A percentile compares a stretch with the other conserved stretches of the same genome.
These are phyloP conservation scores for Odontothrips loti DNA, from an alignment of 2,888 invertebrate species.

Conservation along the genomic window DNA sequence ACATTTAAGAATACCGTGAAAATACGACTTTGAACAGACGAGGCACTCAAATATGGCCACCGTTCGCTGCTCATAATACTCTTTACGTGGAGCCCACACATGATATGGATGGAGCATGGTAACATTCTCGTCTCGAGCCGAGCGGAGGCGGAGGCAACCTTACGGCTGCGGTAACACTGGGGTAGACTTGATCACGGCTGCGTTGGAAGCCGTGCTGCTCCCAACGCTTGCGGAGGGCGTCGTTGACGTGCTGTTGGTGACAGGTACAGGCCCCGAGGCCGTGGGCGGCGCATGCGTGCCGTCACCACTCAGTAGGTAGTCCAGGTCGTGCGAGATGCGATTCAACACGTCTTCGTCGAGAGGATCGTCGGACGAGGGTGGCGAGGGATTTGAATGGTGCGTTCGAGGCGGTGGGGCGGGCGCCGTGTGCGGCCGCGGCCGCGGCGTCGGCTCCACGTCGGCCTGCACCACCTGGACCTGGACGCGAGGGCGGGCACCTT, in stretches of 20 bases:
- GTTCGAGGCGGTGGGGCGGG: neutral
- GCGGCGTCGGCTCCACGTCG: conserved; percentile 19
- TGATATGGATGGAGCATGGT: neutral
- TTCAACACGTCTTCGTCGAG: conserved; percentile 57
- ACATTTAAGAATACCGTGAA: neutral
- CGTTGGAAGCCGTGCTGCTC: neutral
- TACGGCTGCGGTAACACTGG: neutral
- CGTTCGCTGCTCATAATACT: neutral
- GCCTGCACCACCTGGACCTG: neutral
- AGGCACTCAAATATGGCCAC: neutral
- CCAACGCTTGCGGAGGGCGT: too few relatives aligned
- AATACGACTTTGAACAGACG: neutral
- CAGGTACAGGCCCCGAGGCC: too few relatives aligned
- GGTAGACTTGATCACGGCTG: neutral
- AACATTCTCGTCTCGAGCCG: neutral
- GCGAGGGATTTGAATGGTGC: neutral
- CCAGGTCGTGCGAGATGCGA: conserved; percentile 75
- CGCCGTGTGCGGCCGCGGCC: neutral
- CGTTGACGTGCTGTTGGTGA: too few relatives aligned
- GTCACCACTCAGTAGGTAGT: conserved; percentile 68
- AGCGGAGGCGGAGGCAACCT: neutral
- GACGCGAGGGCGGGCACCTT: neutral
- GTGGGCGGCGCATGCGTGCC: neutral
- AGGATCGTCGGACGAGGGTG: neutral
- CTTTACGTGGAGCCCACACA: neutral